Base-by-base conservation (phyloP, 2,888 invertebrate species). In the Parapristionchus giblindavisi region DNA sequence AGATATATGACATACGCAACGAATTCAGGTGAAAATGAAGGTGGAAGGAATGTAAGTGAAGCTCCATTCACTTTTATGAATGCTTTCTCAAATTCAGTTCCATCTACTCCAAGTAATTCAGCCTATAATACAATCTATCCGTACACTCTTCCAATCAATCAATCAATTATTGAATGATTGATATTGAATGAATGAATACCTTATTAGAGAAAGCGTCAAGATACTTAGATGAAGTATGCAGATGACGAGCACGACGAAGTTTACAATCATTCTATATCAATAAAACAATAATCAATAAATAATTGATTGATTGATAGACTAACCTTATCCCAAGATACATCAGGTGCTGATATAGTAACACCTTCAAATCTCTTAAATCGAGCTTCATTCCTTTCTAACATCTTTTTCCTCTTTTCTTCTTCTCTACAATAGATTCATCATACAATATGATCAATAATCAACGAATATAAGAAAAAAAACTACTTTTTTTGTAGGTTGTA, bases 1-100 rank as follows among this genome's bases (percentile, higher is more conserved):
- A n/a, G 38, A 27, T 2, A 29, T 6, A 8, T 43, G 63, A 36
- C 51, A 11, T 72, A 78, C 78, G 70, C 52, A 78, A 80, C 70
- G 63, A 79, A 82, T 51, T 81, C 80, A 32, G 76, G 77, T 0
- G 82, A 82, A 40, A 79, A 82, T 27, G 80, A 81, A 32, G 52
- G 75, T 56, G 34, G 56, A 24, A 72, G 72, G 29, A 72, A 72
- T 1, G 60, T 27, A 21, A 72, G 72, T 27, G 58, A 27, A 1
- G 29, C 52, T 60, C 72, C 72, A 27, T 60, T 76, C 29, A 80
- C 75, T 51, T 78, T 74, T 38, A 75, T 76, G 66, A 80, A 80
- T 14, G 77, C 77, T 3, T 74, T 77, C n/a, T 76, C 51, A 51
- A 80, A 80, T 17, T 75, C 77, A 40, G 77, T 74, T 17, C 56